phyloP scores from a whole-genome alignment of 2,797 vertebrate genomes.

The Coendou prehensilis region DNA sequence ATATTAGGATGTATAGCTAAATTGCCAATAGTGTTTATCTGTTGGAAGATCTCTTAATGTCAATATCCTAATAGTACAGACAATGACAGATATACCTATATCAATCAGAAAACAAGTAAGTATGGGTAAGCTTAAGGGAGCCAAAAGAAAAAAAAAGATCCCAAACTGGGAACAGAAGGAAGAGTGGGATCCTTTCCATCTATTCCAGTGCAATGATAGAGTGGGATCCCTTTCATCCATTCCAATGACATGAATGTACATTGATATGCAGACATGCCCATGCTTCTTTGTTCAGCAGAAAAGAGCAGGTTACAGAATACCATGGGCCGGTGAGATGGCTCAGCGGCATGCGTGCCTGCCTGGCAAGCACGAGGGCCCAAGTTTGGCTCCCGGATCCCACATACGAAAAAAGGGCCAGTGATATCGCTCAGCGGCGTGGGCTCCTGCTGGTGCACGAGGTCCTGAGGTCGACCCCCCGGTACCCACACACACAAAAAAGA shows the following conservation, averaged over 20 bases:
- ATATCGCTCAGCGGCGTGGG: too few species aligned
- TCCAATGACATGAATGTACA: constrained; percentile 7
- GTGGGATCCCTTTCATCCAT: neutral
- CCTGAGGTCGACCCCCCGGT: too few species aligned
- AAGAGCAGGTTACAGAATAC: constrained; percentile 33
- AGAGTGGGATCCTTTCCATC: neutral
- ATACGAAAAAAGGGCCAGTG: too few species aligned
- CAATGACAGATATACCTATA: neutral
- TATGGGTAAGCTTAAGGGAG: neutral
- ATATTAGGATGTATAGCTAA: neutral
- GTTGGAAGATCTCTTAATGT: constrained; percentile 8
- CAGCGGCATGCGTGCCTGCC: too few species aligned
- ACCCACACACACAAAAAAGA: neutral
- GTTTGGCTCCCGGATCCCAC: too few species aligned
- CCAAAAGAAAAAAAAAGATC: neutral
- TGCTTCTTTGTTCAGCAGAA: constrained; percentile 44
- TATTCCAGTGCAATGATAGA: constrained; percentile 5
- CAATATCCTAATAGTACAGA: neutral
- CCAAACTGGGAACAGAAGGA: neutral
- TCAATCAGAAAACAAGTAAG: neutral
- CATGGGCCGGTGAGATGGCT: neutral
- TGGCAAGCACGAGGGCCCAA: too few species aligned
- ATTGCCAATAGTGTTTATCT: constrained; percentile 29
- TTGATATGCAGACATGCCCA: neutral
- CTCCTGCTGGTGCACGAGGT: too few species aligned